Conservation (phyloP, 2,888 invertebrate species). For the Crossocerus cetratus region DNA sequence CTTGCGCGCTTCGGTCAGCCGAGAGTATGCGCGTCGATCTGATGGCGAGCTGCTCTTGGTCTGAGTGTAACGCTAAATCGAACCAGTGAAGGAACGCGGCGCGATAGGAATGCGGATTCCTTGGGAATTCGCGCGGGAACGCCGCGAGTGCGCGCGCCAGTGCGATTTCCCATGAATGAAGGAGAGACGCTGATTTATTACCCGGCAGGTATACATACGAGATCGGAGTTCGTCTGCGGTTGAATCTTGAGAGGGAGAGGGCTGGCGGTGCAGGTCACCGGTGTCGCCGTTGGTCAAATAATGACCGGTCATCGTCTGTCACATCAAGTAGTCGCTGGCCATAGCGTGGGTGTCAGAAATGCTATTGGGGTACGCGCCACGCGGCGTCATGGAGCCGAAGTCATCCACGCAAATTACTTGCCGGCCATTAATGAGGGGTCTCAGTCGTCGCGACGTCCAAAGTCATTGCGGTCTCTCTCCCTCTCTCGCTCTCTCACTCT, state of each 20-base stretch:
- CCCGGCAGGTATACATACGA: neutral
- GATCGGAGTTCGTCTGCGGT: conserved; percentile 5
- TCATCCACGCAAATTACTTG: conserved; percentile 69
- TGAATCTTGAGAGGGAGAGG: conserved; percentile 13
- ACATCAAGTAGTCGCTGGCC: conserved; percentile 40
- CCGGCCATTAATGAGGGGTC: conserved; percentile 68
- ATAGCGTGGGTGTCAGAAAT: conserved; percentile 61
- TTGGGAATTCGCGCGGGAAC: too few species aligned
- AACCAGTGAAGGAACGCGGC: too few species aligned
- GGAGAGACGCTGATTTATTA: conserved; percentile 12
- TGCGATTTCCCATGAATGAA: conserved; percentile 6
- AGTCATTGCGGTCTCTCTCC: conserved; percentile 53
- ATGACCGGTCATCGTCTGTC: conserved; percentile 67
- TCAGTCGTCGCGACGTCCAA: conserved; percentile 57
- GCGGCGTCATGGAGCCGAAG: conserved; percentile 52
- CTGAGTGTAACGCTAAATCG: too few species aligned
- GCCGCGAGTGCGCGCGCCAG: too few species aligned
- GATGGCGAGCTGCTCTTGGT: too few species aligned
- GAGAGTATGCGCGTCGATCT: too few species aligned
- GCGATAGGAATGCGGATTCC: too few species aligned
- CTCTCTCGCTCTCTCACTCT: too few species aligned
- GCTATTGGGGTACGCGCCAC: conserved; percentile 30
- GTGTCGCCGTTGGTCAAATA: conserved; percentile 52
- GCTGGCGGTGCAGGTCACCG: conserved; percentile 14
- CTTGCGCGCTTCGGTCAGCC: too few species aligned